These are phyloP conservation scores for Leuciscus idus DNA, from an alignment of 2,113 vertebrate genomes.

Conservation along the genomic window DNA sequence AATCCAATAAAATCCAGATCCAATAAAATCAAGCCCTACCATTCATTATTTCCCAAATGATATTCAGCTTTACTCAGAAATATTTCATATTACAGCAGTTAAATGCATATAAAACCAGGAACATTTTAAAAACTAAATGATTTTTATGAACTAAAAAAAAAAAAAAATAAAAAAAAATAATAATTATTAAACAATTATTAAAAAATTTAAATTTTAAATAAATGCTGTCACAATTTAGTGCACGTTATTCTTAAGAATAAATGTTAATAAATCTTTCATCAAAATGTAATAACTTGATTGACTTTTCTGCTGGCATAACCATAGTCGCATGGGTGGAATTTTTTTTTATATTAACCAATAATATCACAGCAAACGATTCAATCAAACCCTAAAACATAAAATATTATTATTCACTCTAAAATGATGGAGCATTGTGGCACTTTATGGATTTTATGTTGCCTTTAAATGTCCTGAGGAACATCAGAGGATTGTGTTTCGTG, in stretches of 20 bases:
- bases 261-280: neutral
- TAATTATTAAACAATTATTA: neutral
- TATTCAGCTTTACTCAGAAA: neutral
- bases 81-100: neutral
- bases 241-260: neutral
- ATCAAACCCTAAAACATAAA: neutral
- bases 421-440: neutral
- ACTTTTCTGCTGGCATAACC: neutral
- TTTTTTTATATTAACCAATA: neutral
- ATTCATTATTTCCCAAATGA: neutral
- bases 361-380: neutral
- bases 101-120: neutral
- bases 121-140: neutral
- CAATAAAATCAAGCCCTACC: neutral
- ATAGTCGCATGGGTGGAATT: neutral
- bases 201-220: too few relatives aligned
- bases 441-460: neutral
- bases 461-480: neutral
- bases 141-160: too few relatives aligned
- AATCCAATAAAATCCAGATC: neutral
- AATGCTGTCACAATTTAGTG: neutral
- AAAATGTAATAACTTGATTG: neutral
- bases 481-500: neutral
- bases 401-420: neutral
- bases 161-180: too few relatives aligned